Evolutionary conservation across 2,888 invertebrate genomes (phyloP), one percentile per base, ranked within the genome.

Genomic region (Platycheirus albimanus): DNA sequence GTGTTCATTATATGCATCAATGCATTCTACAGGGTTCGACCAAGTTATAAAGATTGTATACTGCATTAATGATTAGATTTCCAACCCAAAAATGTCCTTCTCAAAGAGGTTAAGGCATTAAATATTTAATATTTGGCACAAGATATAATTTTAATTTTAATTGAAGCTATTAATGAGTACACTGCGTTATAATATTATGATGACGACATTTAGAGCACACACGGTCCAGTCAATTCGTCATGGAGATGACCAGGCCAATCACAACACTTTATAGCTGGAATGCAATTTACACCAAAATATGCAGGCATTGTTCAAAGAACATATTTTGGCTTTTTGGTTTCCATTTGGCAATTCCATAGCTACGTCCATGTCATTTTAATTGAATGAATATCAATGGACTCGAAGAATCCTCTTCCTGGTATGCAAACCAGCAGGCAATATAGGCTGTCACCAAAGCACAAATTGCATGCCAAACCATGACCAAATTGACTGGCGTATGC

Each of bases 141-240:
- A n/a, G n/a, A n/a, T n/a, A n/a, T n/a, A n/a, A n/a, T n/a, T n/a
- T n/a, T n/a, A n/a, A 54, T 79, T 74, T 79, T 74, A 79, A 79
- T 79, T 74, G 72, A 79, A 47, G 67, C 67, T 63, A 79, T 67
- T 74, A 74, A 67, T 79, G 74, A 47, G 17, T 13, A 15, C 15
- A 15, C n/a, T 24, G 17, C 28, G 49, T 41, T 30, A 61, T 11
- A 47, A 41, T 51, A n/a, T n/a, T n/a, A n/a, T n/a, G n/a, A n/a
- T n/a, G n/a, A n/a, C n/a, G n/a, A n/a, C n/a, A n/a, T n/a, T n/a
- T n/a, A n/a, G n/a, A n/a, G n/a, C n/a, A n/a, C n/a, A n/a, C n/a
- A n/a, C n/a, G n/a, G n/a, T n/a, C n/a, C n/a, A n/a, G n/a, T n/a
- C n/a, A n/a, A n/a, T n/a, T n/a, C n/a, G n/a, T n/a, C n/a, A n/a